phyloP scores from a whole-genome alignment of 2,888 invertebrate genomes.

The Dendrolimus houi region DNA sequence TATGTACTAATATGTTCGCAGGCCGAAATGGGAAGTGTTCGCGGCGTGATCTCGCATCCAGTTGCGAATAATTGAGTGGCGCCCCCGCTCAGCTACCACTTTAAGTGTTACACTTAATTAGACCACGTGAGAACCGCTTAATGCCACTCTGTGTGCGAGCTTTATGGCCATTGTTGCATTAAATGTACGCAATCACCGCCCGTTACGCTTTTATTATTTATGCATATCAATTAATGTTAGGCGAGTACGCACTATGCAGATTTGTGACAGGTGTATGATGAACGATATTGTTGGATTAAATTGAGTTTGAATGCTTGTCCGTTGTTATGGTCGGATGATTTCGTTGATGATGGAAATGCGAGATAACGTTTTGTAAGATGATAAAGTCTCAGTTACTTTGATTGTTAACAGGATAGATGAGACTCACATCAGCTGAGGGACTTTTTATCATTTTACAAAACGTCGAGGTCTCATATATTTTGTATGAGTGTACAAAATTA shows the following conservation, averaged over 20 bases:
- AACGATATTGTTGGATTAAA: neutral
- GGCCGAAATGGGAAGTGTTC: constrained; percentile 1
- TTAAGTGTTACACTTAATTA: constrained; percentile 66
- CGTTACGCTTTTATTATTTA: constrained; percentile 14
- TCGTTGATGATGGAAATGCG: too few relatives aligned
- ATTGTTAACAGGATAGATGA: too few relatives aligned
- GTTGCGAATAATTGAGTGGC: constrained; percentile 66
- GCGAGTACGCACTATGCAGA: neutral
- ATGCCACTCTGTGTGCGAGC: constrained; percentile 31
- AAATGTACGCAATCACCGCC: constrained; percentile 38
- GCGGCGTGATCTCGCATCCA: constrained; percentile 63
- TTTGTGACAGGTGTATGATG: neutral
- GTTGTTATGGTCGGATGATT: too few relatives aligned
- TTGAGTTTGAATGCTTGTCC: too few relatives aligned
- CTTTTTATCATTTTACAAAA: too few relatives aligned
- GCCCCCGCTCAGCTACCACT: constrained; percentile 39
- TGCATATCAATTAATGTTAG: neutral
- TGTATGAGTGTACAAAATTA: too few relatives aligned
- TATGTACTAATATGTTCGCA: neutral
- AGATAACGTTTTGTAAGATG: too few relatives aligned
- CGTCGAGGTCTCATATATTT: too few relatives aligned
- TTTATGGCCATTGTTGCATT: constrained; percentile 45
- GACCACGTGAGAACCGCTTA: constrained; percentile 60
- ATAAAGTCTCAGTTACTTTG: too few relatives aligned
- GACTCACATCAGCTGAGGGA: too few relatives aligned